Base-by-base conservation (phyloP, 2,888 invertebrate species). In the Agrilus biguttatus region DNA sequence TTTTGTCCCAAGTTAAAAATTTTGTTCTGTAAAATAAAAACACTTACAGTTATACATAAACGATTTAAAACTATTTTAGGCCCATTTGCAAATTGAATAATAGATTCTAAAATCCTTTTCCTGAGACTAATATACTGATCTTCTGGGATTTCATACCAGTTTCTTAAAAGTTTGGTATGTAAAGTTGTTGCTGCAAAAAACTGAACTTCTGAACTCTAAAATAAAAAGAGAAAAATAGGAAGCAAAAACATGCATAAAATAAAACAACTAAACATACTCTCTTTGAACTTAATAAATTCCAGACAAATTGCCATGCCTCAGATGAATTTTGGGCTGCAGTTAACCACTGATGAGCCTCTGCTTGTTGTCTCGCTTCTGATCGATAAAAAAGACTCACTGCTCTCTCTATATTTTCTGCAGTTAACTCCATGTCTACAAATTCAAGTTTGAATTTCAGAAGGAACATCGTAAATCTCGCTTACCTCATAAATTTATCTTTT, bases 131-230 rank as follows among this genome's bases (percentile, higher is more conserved):
- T 77, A 62, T 87, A 82, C 57, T 83, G 85, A 47, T 82, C 82
- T 39, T 73, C 70, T 8, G 91, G 90, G 21, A 93, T 76, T 68
- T 92, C 90, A 59, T 77, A 73, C 89, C 90, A 93, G 59, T 80
- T 82, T 59, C 87, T 82, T 53, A 87, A 77, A 40, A 95, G 76
- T 65, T 95, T 95, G 1, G 83, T 79, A 57, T 93, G 87, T 17
- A 95, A 66, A 21, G 90, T 90, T 39, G 86, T 86, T 5, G 93
- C 93, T 43, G 86, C 93, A 72, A 89, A 95, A 68, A 90, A 93
- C 65, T 93, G 92, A 32, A 91, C 84, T 70, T 92, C 92, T 50
- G 82, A 80, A 43, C 77, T 74, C 89, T 90, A 62, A 37, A 72
- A 70, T 47, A 51, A 47, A 28, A n/a, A 21, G 17, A n/a, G 5